Evolutionary conservation across 64 coral and sea anemone genomes (phyloP), one percentile per base, ranked within the genome.

Genomic region (Pocillopora verrucosa): DNA sequence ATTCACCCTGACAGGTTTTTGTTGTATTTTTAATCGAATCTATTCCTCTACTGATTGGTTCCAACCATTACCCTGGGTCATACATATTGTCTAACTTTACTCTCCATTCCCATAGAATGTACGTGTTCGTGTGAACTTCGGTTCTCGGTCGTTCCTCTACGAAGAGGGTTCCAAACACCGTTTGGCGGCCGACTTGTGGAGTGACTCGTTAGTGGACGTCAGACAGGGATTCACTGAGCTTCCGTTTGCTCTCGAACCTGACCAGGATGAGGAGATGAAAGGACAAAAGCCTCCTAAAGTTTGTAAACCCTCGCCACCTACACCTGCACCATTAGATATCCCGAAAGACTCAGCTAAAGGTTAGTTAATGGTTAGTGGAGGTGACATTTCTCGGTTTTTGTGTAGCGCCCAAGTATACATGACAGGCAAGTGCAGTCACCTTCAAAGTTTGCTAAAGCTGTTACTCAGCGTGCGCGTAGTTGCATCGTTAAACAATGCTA

Each of bases 91-190:
- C 24, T 65, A 1, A 19, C 45, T 68, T 69, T 19, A 7, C 2
- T 22, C 34, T 73, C 65, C 58, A 45, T 35, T 74, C 67, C 77
- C 58, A 1, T 30, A 98, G 96, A 83, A 98, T 75, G 88, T 98
- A 37, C 81, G 89, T 59, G 87, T 95, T 58, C 93, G 86, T 2
- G 96, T 93, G 12, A 98, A 98, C 58, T 92, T 98, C 78, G 93
- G 96, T 36, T 86, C 60, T 67, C 93, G 78, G 0, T 61, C 93
- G 51, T 98, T 98, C 67, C 26, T 89, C 10, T 95, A 98, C 61
- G 82, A 83, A 36, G 92, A 92, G 38, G 96, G 93, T 19, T 89
- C 87, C 76, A 98, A 89, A 59, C 86, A 94, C 36, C 93, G 96
- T 35, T 80, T 87, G 16, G 93, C 90, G 1, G 93, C 93, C 5